Evolutionary conservation across 2,888 invertebrate species (phyloP).

Genomic region (Tiliacea aurago): DNA sequence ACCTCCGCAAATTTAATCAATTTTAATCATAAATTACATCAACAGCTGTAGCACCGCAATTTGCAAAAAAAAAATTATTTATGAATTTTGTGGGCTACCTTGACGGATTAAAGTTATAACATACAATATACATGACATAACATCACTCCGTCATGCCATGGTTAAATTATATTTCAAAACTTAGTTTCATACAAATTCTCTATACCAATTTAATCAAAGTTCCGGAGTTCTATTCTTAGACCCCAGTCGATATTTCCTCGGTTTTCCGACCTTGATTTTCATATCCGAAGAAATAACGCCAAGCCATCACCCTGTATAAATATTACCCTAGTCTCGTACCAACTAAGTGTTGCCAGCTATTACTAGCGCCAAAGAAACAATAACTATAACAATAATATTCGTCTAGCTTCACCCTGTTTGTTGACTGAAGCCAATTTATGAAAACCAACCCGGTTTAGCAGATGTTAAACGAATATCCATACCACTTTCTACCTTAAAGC

Average conservation of each 20-base stretch:
- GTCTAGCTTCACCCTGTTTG: constrained; percentile 78
- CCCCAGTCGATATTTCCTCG: constrained; percentile 4
- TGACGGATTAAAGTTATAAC: too few relatives aligned
- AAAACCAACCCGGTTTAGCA: constrained; percentile 43
- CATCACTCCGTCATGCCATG: not conserved
- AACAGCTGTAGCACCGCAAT: not conserved
- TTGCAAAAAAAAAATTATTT: not conserved
- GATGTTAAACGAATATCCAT: not conserved
- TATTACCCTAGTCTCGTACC: constrained; percentile 68
- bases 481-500: constrained; percentile 14
- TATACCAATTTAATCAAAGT: constrained; percentile 10
- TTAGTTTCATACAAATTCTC: not conserved
- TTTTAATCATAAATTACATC: too few relatives aligned
- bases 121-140: not conserved
- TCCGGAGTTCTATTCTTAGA: not conserved
- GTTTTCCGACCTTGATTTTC: constrained; percentile 41
- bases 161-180: not conserved
- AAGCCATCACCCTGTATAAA: constrained; percentile 52
- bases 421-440: constrained; percentile 76
- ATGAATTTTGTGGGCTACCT: not conserved
- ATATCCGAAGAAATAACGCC: constrained; percentile 13
- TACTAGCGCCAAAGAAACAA: constrained; percentile 78
- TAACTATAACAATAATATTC: constrained; percentile 87
- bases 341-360: constrained; percentile 82
- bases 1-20: not conserved